Conservation (phyloP, 2,113 vertebrate genomes). For the Ailuropoda melanoleuca region DNA sequence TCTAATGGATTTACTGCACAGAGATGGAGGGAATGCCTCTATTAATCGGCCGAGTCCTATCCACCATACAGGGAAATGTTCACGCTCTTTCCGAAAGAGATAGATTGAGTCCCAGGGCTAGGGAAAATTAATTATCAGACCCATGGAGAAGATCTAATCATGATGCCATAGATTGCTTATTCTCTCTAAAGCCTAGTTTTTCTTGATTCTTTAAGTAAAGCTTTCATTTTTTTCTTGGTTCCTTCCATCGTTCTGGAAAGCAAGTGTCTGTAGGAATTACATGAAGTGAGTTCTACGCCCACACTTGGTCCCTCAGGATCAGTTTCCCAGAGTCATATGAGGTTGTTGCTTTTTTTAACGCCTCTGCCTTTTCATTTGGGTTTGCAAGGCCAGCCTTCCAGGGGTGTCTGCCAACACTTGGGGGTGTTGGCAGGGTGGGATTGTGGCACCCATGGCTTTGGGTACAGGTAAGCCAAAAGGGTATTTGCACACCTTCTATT, state of each 20-base stretch:
- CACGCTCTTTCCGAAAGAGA: not conserved
- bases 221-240: not conserved
- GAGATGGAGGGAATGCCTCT: not conserved
- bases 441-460: fast-evolving
- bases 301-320: not conserved
- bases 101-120: not conserved
- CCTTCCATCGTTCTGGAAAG: not conserved
- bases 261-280: not conserved
- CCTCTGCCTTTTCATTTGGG: not conserved
- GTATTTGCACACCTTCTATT: not conserved
- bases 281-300: not conserved
- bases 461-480: not conserved
- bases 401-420: not conserved
- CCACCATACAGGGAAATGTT: not conserved
- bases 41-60: not conserved
- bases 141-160: not conserved
- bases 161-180: not conserved
- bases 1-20: not conserved
- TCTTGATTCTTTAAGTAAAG: not conserved
- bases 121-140: not conserved
- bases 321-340: not conserved
- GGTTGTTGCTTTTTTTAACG: not conserved
- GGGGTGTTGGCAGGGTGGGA: fast-evolving
- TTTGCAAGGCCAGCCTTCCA: not conserved
- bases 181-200: not conserved